phyloP scores from a whole-genome alignment of 1,140 invertebrate genomes.

The Aphaenogaster rudis region DNA sequence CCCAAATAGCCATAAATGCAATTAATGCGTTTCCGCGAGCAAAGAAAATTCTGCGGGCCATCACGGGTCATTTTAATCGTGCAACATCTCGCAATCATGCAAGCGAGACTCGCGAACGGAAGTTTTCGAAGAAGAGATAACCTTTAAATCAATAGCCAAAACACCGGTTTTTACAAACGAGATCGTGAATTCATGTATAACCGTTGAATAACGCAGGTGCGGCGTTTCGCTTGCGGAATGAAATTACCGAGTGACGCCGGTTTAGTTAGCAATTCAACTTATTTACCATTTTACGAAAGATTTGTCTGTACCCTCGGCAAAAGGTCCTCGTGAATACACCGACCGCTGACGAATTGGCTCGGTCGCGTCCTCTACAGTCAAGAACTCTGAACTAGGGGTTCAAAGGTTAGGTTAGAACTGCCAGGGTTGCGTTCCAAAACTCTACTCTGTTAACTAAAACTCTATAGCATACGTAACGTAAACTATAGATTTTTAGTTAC shows the following conservation, averaged over 20 bases:
- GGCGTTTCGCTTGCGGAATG: not conserved
- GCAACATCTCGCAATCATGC: not conserved
- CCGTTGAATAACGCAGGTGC: not conserved
- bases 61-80: not conserved
- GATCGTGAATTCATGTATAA: constrained; percentile 11
- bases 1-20: not conserved
- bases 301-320: constrained; percentile 54
- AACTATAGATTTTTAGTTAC: too few species aligned
- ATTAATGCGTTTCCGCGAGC: not conserved
- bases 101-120: not conserved
- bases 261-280: constrained; percentile 75
- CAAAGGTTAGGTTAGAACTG: not conserved
- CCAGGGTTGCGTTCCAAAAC: too few species aligned
- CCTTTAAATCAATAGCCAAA: constrained; percentile 55
- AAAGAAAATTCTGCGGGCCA: not conserved
- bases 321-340: constrained; percentile 58
- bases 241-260: not conserved
- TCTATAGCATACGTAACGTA: too few species aligned
- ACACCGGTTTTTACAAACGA: constrained; percentile 35
- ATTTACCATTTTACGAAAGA: constrained; percentile 79
- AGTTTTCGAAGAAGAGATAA: constrained; percentile 67
- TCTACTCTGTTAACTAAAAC: too few species aligned
- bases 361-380: not conserved
- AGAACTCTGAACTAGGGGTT: not conserved
- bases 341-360: not conserved